Percentiles rank a stretch among this genome's conserved stretches.
Evolutionary conservation across 2,888 invertebrate genomes (phyloP).

Genomic region (Cheilosia pagana): DNA sequence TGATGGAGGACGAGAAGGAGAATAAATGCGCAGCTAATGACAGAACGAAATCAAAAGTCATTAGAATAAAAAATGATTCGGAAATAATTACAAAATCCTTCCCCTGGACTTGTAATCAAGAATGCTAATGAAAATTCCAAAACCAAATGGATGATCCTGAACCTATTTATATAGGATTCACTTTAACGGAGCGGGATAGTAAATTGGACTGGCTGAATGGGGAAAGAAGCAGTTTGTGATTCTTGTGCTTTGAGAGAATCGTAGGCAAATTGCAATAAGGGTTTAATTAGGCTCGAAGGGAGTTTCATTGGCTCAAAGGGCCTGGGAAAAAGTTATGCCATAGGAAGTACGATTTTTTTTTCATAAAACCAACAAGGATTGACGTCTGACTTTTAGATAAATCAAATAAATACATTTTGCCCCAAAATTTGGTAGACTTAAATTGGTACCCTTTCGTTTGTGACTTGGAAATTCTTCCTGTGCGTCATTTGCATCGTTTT

Average conservation of each 20-base stretch:
- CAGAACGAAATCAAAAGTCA: constrained; percentile 72
- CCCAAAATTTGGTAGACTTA: no score
- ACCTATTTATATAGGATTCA: constrained; percentile 41
- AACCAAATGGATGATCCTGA: constrained; percentile 75
- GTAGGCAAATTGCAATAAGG: background rate
- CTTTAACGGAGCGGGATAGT: background rate
- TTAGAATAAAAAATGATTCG: constrained; percentile 73
- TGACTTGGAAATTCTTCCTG: no score
- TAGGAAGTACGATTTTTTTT: background rate
- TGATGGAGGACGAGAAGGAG: constrained; percentile 10
- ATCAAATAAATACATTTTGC: no score
- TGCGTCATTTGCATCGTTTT: no score
- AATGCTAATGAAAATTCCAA: constrained; percentile 69
- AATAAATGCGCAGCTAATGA: constrained; percentile 42
- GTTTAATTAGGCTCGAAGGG: background rate
- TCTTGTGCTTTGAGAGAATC: background rate
- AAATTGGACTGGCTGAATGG: background rate
- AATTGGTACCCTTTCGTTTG: no score
- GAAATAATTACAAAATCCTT: constrained; percentile 73
- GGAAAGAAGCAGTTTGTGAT: background rate
- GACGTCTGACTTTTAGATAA: no score
- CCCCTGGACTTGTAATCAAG: constrained; percentile 66
- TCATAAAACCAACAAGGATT: no score
- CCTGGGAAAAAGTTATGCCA: background rate
- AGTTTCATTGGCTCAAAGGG: background rate